Evolutionary conservation across 2,888 invertebrate genomes (phyloP), one percentile per base, ranked within the genome.

Genomic region (Lasius fuliginosus): DNA sequence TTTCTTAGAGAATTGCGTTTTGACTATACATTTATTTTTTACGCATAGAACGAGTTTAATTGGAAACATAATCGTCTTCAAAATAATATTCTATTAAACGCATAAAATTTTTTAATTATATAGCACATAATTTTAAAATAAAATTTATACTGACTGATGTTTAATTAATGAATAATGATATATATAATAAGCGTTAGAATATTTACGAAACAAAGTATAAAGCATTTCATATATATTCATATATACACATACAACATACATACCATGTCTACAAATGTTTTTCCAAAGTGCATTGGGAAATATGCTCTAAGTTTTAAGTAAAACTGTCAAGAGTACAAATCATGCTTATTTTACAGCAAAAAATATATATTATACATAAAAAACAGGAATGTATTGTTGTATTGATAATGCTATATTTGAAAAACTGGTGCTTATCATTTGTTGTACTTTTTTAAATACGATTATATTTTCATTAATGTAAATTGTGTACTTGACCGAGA

Each of bases 301-400:
- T 53, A 60, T 56, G 79, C 33, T 69, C 77, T 77, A 79, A 74
- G 40, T 84, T 69, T 77, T 77, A 79, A 74, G 40, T 84, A 74
- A 42, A 68, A 89, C 76, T 83, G 86, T 88, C 82, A 79, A 85
- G 86, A 90, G 90, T 90, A 90, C 91, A 90, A 90, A 89, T 84
- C 85, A 76, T 89, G 86, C 90, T 88, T 83, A 91, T 89, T 90
- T 89, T 73, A 71, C 74, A 84, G 60, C 53, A 73, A 77, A 85
- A 1, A 83, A 67, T 27, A 73, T 71, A 83, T 53, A 75, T 83
- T 90, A 87, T 90, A 90, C 42, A 90, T 89, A 88, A 8, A 56
- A 71, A 46, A 18, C 64, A 81, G 67, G 12, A 67, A 84, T 84
- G 60, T 82, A 84, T n/a, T 53, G 53, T 6, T n/a, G 1, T 53